Evolutionary conservation across 1,140 invertebrate species (phyloP).

Genomic region (Lasaia peninsularis): DNA sequence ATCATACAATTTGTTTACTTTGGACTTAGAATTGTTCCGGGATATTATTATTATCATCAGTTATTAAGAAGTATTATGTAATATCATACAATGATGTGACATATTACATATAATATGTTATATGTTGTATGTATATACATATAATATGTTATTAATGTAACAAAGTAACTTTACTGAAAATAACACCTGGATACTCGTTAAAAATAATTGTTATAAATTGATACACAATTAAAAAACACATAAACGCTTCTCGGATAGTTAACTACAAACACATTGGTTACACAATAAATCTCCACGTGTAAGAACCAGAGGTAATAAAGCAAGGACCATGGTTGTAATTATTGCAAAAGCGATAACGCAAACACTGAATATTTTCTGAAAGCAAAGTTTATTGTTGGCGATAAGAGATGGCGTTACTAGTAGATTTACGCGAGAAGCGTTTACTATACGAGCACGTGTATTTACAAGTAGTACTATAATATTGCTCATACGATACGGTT

Average conservation of each 20-base stretch:
- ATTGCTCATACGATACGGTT: no score
- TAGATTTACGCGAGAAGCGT: slow-evolving; percentile 12
- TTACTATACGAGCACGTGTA: neutral
- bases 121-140: no score
- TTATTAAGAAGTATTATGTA: no score
- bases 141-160: neutral
- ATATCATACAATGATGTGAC: no score
- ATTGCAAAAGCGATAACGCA: slow-evolving; percentile 23
- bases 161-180: neutral
- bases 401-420: slow-evolving; percentile 41
- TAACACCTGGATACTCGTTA: no score
- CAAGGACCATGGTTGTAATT: slow-evolving; percentile 15
- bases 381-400: neutral
- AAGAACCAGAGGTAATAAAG: slow-evolving; percentile 26
- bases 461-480: no score
- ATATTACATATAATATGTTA: no score
- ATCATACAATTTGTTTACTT: no score
- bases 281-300: slow-evolving; percentile 31
- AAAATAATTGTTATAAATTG: neutral
- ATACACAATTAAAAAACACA: slow-evolving; percentile 6
- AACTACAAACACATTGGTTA: neutral
- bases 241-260: slow-evolving; percentile 1
- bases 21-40: no score
- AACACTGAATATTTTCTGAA: slow-evolving; percentile 13
- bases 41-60: no score